These are phyloP conservation scores for Ormyrus labotus DNA, from an alignment of 2,888 invertebrate species.

Conservation along the genomic window DNA sequence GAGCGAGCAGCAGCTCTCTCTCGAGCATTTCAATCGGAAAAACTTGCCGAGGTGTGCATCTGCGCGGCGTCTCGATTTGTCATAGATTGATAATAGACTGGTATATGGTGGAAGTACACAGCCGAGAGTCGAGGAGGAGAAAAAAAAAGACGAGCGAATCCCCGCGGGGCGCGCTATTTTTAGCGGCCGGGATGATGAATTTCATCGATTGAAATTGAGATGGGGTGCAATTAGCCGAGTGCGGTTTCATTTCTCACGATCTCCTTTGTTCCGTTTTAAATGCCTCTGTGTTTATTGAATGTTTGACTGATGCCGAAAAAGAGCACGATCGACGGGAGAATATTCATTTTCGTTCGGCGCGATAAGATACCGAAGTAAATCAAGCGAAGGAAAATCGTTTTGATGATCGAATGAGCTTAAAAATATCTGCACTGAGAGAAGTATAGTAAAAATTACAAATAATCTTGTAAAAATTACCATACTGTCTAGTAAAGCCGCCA, in stretches of 20 bases:
- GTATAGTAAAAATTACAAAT: no score
- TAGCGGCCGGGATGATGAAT: background rate
- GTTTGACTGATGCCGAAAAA: no score
- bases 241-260: background rate
- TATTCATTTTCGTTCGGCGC: no score
- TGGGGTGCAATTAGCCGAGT: background rate
- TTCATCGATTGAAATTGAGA: background rate
- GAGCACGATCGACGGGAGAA: no score
- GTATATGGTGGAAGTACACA: background rate
- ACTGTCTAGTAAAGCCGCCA: no score
- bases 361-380: no score
- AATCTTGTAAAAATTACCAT: no score
- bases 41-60: background rate
- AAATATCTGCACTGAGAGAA: no score
- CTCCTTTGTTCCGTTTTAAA: background rate
- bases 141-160: background rate
- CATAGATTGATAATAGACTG: background rate
- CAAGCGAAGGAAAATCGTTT: no score
- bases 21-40: constrained; percentile 3
- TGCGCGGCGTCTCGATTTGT: background rate
- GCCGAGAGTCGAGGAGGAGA: background rate
- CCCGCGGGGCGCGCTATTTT: background rate
- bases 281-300: background rate
- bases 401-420: no score
- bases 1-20: constrained; percentile 2